These are phyloP conservation scores for Philaethria dido DNA, from an alignment of 2,888 invertebrate genomes.

Conservation along the genomic window DNA sequence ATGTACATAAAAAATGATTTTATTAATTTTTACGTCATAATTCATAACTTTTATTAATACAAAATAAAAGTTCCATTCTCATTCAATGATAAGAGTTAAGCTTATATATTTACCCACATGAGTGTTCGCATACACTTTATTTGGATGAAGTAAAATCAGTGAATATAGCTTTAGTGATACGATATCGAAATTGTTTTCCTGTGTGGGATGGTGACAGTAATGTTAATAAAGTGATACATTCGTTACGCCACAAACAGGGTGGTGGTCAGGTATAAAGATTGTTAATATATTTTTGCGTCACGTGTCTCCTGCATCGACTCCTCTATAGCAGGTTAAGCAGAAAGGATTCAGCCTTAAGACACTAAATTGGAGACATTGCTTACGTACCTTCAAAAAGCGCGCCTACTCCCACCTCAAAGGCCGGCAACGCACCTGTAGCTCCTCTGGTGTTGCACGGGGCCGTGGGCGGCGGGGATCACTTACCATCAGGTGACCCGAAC, in stretches of 20 bases:
- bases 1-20: no score
- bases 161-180: constrained; percentile 57
- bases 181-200: constrained; percentile 57
- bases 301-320: no score
- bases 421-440: no score
- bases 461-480: no score
- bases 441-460: no score
- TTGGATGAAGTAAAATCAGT: constrained; percentile 56
- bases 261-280: constrained; percentile 15
- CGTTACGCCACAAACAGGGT: constrained; percentile 46
- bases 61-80: constrained; percentile 58
- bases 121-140: constrained; percentile 31
- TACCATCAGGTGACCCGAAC: no score
- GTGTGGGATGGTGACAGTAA: constrained; percentile 57
- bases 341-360: no score
- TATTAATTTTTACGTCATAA: constrained; percentile 35
- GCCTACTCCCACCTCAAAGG: no score
- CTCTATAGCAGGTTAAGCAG: no score
- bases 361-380: no score
- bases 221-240: constrained; percentile 56
- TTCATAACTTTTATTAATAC: constrained; percentile 50
- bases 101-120: constrained; percentile 35
- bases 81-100: constrained; percentile 50
- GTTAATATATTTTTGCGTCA: no score
- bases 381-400: no score